Evolutionary conservation across 37 sponge, comb jelly and placozoan species (phyloP), one percentile per base, ranked within the genome.

Genomic region (Aplysina aerophoba): DNA sequence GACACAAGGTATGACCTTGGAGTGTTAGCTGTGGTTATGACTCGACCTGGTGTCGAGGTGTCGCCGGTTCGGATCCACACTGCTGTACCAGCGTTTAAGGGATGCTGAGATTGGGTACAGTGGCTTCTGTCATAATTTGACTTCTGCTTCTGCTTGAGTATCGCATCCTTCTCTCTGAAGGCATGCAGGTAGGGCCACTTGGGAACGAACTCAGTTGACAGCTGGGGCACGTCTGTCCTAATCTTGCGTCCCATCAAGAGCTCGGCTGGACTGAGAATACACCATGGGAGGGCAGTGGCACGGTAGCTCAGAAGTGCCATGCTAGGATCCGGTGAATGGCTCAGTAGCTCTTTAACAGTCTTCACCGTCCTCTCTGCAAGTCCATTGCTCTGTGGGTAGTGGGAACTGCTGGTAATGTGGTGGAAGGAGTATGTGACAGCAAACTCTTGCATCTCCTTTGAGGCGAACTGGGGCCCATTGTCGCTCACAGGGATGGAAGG

Each of bases 1-100:
- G 72, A 59, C 58, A 83, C 84, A 20, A 83, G 44, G 58, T 83
- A 83, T 24, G 84, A 83, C 33, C 84, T 38, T 38, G 69, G 84
- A 15, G 84, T 30, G 3, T 2, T 6, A 15, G 84, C 69, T 39
- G 69, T 35, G 15, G 40, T 20, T 3, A 67, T 21, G 5, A 67
- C 69, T 17, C 53, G 30, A 83, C 69, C 84, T 27, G 22, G 84
- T 31, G 36, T 37, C 0, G 25, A 35, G 3, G 33, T 25, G 33
- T 34, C 59, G 6, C 15, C 25, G 3, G 12, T 39, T 8, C 5
- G 53, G 4, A 54, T 24, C 56, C 54, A 54, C 14, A 33, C 75
- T n/a, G 73, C 36, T 2, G 73, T 58, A 73, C 36, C 85, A 85
- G 39, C 53, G 28, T 33, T 19, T 19, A 83, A n/a, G 40, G 54